Evolutionary conservation across 2,113 vertebrate species (phyloP), one percentile per base, ranked within the genome.

Genomic region (Blennius ocellaris): DNA sequence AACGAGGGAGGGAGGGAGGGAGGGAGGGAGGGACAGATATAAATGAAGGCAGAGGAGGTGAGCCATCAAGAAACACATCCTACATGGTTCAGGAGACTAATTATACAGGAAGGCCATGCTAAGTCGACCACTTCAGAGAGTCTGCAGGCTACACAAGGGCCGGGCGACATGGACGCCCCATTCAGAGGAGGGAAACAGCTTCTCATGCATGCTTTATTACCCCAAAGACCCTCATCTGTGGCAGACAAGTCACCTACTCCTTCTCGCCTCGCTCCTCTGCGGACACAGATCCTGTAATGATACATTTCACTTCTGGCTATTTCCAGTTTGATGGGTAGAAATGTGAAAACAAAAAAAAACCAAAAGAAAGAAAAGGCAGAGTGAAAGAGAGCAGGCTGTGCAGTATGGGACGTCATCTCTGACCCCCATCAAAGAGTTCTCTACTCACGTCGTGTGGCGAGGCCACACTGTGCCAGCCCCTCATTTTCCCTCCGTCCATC

Each of bases 201-300:
- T 92, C 92, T 94, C 92, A 95, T 94, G 94, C 93, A 93, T 95
- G 90, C 78, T 80, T 89, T 92, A 94, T 94, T 94, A 94, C 94
- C 94, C 94, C 70, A 78, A 82, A 94, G 94, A 91, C 88, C 79
- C 37, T 54, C 60, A 66, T 89, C 72, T 87, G 81, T 86, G 87
- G 87, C 89, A 85, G 92, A 92, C 92, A 92, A 93, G 92, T 93
- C 91, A 93, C 90, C 90, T 89, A 84, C 85, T 89, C 90, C 88
- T 90, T 89, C 91, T 80, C 80, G 86, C 88, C 83, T 62, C 65
- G 66, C 86, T 86, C 90, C 93, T 94, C 91, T 57, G 73, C 49
- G 90, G 90, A 86, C 89, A 88, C 78, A 90, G 89, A 93, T 93
- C 92, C 91, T 88, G 90, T 92, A 91, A 93, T 93, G 91, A 94